Evolutionary conservation across 2,113 vertebrate genomes (phyloP).

Genomic region (Gavia stellata): DNA sequence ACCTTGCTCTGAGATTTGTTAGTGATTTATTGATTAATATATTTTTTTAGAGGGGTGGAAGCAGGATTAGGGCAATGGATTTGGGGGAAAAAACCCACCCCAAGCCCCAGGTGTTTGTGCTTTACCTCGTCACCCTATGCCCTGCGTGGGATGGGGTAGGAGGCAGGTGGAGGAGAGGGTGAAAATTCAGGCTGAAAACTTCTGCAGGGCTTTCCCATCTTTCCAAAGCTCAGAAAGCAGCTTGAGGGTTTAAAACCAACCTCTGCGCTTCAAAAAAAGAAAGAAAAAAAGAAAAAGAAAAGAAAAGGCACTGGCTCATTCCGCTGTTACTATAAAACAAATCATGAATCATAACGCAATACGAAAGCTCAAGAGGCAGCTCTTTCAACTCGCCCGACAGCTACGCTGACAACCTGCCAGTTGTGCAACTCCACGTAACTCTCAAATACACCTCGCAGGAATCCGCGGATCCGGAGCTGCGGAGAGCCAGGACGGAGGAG

Average conservation of each 20-base stretch:
- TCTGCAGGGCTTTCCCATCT: rapidly evolving
- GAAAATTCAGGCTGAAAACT: neutral
- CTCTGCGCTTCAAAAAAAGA: neutral
- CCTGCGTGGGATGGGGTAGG: neutral
- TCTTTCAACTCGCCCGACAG: neutral
- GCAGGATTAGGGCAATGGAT: neutral
- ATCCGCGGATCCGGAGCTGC: neutral
- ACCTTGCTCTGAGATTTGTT: neutral
- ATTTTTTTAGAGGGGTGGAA: rapidly evolving
- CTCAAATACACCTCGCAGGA: neutral
- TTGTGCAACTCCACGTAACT: neutral
- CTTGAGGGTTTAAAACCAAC: neutral
- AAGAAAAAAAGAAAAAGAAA: too few relatives aligned
- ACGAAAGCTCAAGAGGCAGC: neutral
- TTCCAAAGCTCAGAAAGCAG: neutral
- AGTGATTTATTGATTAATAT: too few relatives aligned
- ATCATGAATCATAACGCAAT: neutral
- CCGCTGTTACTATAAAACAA: neutral
- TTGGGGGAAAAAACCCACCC: rapidly evolving
- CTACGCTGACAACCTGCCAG: neutral
- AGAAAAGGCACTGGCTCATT: neutral
- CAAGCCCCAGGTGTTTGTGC: neutral
- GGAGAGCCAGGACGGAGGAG: neutral
- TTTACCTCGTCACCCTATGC: neutral
- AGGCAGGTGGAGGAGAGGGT: neutral